Conservation (phyloP, 1,140 invertebrate genomes). For the Cotesia vestalis region DNA sequence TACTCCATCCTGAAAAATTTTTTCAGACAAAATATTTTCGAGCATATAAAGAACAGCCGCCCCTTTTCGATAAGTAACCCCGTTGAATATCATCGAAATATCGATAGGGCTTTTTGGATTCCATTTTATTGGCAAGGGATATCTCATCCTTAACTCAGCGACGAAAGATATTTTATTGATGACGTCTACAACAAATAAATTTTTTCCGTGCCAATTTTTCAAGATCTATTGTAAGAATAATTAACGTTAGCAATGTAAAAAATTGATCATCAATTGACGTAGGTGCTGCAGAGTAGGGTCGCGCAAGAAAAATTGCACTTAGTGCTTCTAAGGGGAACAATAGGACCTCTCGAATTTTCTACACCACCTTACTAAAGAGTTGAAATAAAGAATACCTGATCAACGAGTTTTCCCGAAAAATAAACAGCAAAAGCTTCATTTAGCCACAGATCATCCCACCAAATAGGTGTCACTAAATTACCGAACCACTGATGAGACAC, state of each 20-base stretch:
- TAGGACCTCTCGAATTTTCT: too few species aligned
- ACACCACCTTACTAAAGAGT: too few species aligned
- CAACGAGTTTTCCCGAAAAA: slow-evolving; percentile 56
- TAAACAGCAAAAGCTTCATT: slow-evolving; percentile 77
- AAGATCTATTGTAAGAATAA: slow-evolving; percentile 14
- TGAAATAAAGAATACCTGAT: slow-evolving; percentile 48
- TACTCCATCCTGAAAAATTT: slow-evolving; percentile 61
- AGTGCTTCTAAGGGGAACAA: too few species aligned
- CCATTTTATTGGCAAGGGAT: slow-evolving; percentile 55
- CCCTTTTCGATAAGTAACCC: slow-evolving; percentile 77
- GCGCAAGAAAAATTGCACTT: too few species aligned
- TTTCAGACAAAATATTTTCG: slow-evolving; percentile 62
- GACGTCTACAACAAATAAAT: slow-evolving; percentile 9
- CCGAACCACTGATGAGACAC: slow-evolving; percentile 62
- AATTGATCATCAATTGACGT: too few species aligned
- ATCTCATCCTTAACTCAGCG: slow-evolving; percentile 8
- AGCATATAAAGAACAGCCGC: slow-evolving; percentile 67
- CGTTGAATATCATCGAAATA: slow-evolving; percentile 80
- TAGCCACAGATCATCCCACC: slow-evolving; percentile 77
- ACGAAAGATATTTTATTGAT: slow-evolving; percentile 23
- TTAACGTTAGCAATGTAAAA: neutral
- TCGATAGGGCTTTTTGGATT: slow-evolving; percentile 73
- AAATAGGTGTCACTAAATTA: slow-evolving; percentile 71
- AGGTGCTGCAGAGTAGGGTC: too few species aligned
- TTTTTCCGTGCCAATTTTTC: slow-evolving; percentile 7